phyloP scores from a whole-genome alignment of 2,797 vertebrate genomes.

The Aratinga solstitialis region DNA sequence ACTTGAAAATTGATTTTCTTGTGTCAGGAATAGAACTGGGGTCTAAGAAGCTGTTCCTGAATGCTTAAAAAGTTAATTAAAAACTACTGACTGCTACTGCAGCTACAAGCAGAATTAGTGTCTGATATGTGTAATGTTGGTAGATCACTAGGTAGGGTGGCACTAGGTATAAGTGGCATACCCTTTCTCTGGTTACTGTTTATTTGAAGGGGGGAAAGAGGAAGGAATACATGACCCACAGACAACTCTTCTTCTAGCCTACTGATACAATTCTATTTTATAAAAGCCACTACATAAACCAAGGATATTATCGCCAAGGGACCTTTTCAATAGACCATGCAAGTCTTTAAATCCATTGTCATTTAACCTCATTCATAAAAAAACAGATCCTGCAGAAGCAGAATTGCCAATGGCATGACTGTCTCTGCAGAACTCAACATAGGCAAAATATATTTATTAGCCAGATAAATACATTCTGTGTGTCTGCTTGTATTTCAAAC shows the following conservation, averaged over 20 bases:
- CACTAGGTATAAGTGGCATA: background rate
- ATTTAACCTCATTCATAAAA: background rate
- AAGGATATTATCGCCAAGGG: background rate
- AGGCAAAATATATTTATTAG: conserved; percentile 10
- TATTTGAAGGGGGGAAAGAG: background rate
- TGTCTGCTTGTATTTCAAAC: background rate
- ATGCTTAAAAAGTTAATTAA: background rate
- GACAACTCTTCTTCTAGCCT: background rate
- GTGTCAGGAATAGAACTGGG: background rate
- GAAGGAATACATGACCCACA: background rate
- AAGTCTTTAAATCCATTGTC: background rate
- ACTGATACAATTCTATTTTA: background rate
- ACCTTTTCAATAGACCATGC: background rate
- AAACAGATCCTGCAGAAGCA: background rate
- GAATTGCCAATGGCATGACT: background rate
- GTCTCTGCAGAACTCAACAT: background rate
- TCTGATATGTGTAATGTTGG: background rate
- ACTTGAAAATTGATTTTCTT: background rate
- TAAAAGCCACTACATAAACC: background rate
- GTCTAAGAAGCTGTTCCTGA: background rate
- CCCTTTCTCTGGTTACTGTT: background rate
- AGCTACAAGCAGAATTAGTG: background rate
- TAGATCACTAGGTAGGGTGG: background rate
- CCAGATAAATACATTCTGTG: background rate
- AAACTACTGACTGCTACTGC: background rate